A percentile compares a stretch with the other conserved stretches of the same genome.
These are phyloP conservation scores for Eurytoma adleriae DNA, from an alignment of 2,888 invertebrate species.

Conservation along the genomic window DNA sequence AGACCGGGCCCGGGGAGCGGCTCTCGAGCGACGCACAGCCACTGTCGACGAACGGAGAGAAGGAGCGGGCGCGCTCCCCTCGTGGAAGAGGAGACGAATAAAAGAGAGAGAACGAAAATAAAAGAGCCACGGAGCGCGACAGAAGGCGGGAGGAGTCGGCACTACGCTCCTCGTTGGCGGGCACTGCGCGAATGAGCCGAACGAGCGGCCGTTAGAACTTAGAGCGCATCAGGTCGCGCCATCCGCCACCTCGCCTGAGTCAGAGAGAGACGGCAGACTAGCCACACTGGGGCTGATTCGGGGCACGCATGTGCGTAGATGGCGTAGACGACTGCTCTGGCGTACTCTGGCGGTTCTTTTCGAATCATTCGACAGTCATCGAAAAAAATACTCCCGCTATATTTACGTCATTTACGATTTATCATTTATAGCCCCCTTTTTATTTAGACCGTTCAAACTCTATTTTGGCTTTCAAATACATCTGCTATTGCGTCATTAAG, in stretches of 20 bases:
- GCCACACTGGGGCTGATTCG: too few species aligned
- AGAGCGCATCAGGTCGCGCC: too few species aligned
- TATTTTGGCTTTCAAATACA: too few species aligned
- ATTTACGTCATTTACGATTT: too few species aligned
- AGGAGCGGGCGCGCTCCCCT: not conserved
- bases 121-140: not conserved
- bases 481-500: too few species aligned
- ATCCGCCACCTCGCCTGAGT: too few species aligned
- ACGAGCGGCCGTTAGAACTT: not conserved
- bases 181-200: conserved; percentile 23
- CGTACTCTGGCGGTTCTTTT: not conserved
- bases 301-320: not conserved
- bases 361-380: not conserved
- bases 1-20: not conserved
- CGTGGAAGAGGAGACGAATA: too few species aligned
- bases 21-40: not conserved
- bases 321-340: not conserved
- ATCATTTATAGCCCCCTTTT: too few species aligned
- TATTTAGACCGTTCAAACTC: too few species aligned
- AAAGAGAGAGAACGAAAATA: not conserved
- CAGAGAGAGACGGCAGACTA: too few species aligned
- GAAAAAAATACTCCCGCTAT: too few species aligned
- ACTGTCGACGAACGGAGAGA: not conserved
- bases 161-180: conserved; percentile 22
- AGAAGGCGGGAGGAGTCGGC: not conserved